Evolutionary conservation across 2,113 vertebrate species (phyloP).

Genomic region (Aphyosemion australe): DNA sequence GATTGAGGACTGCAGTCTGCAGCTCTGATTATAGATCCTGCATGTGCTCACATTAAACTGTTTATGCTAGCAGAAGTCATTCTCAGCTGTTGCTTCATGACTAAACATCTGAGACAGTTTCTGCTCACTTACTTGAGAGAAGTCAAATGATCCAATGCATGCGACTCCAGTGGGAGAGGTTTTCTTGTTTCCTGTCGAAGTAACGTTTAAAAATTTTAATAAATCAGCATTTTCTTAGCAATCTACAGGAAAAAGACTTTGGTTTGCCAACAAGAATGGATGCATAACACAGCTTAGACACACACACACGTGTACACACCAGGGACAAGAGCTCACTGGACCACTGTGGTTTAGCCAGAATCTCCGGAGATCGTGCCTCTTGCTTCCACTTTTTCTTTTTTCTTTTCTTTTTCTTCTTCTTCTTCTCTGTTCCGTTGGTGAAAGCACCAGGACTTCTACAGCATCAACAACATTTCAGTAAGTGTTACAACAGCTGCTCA

Average conservation of each 20-base stretch:
- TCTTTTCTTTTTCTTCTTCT: conserved; percentile 81
- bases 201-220: not conserved
- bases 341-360: conserved; percentile 75
- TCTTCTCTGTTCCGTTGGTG: conserved; percentile 89
- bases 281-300: not conserved
- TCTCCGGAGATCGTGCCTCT: conserved; percentile 85
- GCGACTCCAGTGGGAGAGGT: conserved; percentile 76
- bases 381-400: conserved; percentile 92
- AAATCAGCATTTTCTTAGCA: not conserved
- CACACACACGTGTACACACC: conserved; percentile 54
- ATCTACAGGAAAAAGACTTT: conserved; percentile 1
- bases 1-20: too few relatives aligned
- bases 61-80: too few relatives aligned
- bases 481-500: too few relatives aligned
- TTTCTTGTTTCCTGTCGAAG: conserved; percentile 67
- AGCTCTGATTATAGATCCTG: too few relatives aligned
- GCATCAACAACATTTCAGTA: conserved; percentile 30
- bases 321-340: conserved; percentile 69
- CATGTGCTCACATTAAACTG: too few relatives aligned
- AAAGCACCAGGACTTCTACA: conserved; percentile 74
- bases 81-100: too few relatives aligned
- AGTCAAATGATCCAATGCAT: conserved; percentile 84
- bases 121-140: conserved; percentile 83
- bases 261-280: not conserved
- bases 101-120: not conserved